Percentiles rank a stretch among this genome's conserved stretches.
Conservation (phyloP, 1,140 invertebrate species). For the Musca domestica region DNA sequence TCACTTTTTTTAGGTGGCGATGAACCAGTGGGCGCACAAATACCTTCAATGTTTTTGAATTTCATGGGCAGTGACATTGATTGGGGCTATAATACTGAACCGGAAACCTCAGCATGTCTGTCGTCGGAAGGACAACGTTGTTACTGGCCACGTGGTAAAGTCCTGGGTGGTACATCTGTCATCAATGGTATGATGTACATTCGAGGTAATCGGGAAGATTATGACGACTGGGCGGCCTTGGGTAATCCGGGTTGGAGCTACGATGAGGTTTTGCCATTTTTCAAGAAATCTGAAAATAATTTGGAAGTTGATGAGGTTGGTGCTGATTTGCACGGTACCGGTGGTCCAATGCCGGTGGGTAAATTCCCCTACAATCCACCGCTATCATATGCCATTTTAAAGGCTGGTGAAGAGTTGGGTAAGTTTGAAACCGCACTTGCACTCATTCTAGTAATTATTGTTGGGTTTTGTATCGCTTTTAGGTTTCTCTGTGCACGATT, state of each 20-base stretch:
- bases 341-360: conserved; percentile 74
- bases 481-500: conserved; percentile 77
- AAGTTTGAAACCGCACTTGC: conserved; percentile 24
- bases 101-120: conserved; percentile 79
- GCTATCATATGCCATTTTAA: conserved; percentile 76
- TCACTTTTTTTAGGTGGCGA: conserved; percentile 60
- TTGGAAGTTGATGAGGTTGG: conserved; percentile 72
- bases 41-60: conserved; percentile 82
- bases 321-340: conserved; percentile 72
- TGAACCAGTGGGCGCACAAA: conserved; percentile 79
- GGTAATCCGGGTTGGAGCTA: conserved; percentile 90
- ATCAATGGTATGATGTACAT: conserved; percentile 98
- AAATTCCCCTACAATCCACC: conserved; percentile 86
- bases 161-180: conserved; percentile 87
- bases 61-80: conserved; percentile 80
- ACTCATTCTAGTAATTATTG: neutral
- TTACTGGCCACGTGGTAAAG: conserved; percentile 83
- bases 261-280: conserved; percentile 83
- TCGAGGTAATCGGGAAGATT: conserved; percentile 85
- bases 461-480: conserved; percentile 29
- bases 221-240: conserved; percentile 81
- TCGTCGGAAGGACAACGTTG: conserved; percentile 71
- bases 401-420: conserved; percentile 79
- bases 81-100: conserved; percentile 84
- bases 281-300: conserved; percentile 84